These are phyloP conservation scores for Maccullochella peelii DNA, from an alignment of 2,113 vertebrate species.

Conservation along the genomic window DNA sequence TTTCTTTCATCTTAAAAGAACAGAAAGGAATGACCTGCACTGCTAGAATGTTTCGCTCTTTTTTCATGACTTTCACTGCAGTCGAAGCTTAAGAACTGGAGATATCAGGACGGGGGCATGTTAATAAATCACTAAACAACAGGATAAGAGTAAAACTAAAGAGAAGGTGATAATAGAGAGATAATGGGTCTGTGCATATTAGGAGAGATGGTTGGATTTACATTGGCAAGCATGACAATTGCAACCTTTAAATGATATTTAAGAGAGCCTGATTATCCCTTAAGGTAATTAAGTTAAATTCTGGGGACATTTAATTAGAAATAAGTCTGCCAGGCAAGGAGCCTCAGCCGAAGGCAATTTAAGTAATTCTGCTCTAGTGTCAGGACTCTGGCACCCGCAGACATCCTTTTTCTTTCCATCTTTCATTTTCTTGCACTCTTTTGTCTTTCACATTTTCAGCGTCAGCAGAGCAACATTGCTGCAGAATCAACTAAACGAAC, in stretches of 20 bases:
- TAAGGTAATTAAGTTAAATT: slow-evolving; percentile 79
- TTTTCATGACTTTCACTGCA: slow-evolving; percentile 40
- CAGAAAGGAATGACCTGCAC: slow-evolving; percentile 40
- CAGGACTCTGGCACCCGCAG: slow-evolving; percentile 30
- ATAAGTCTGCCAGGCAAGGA: slow-evolving; percentile 75
- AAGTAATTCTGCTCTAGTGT: slow-evolving; percentile 49
- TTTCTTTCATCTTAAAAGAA: slow-evolving; percentile 56
- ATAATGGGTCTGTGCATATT: slow-evolving; percentile 60
- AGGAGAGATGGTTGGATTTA: slow-evolving; percentile 67
- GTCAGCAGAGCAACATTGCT: slow-evolving; percentile 6
- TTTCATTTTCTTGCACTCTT: slow-evolving; percentile 35
- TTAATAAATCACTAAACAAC: slow-evolving; percentile 68
- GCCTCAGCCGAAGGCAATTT: slow-evolving; percentile 66
- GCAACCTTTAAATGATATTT: slow-evolving; percentile 85
- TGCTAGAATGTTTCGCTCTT: slow-evolving; percentile 32
- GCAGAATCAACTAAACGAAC: neutral
- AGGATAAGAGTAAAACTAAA: slow-evolving; percentile 37
- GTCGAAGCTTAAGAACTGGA: slow-evolving; percentile 44
- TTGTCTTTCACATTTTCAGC: slow-evolving; percentile 28
- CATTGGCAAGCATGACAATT: slow-evolving; percentile 67
- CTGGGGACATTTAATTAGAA: slow-evolving; percentile 81
- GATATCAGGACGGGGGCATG: slow-evolving; percentile 47
- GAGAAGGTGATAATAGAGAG: slow-evolving; percentile 41
- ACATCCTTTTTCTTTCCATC: slow-evolving; percentile 33
- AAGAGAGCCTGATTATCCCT: slow-evolving; percentile 77